Base-by-base conservation (phyloP, 2,113 vertebrate species). In the Heloderma charlesbogerti region DNA sequence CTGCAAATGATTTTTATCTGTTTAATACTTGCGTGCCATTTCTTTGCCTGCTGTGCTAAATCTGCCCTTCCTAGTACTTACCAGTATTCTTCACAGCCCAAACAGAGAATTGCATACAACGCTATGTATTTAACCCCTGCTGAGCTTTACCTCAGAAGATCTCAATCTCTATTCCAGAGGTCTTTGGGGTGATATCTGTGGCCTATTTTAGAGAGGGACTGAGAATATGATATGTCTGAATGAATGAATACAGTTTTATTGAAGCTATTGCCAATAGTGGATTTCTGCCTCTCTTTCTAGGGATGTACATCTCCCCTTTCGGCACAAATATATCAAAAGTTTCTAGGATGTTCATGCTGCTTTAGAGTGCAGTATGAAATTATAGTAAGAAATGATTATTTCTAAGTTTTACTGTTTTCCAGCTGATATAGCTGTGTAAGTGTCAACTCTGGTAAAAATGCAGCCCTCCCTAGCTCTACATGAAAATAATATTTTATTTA, bases 31-130 rank as follows among this genome's bases (percentile, higher is more conserved):
- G 27, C 0, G 0, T 66, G 10, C 40, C n/a, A 43, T 83, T 22
- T 20, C 31, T 82, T 93, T 95, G 94, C 93, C 92, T 95, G 91
- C 94, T 20, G 89, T 71, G 63, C 94, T 86, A 94, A 94, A 92
- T 94, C 93, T 87, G 93, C 93, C 88, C 91, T 72, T 91, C 93
- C 88, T 94, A 89, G 80, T 90, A 92, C 96, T 93, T 51, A 22
- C 87, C 48, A 40, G 74, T 86, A 79, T 93, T 93, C 88, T 95
- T 92, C 93, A 84, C 94, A 67, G 94, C 93, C n/a, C 86, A 91
- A 94, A 94, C 3, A 92, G 93, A 95, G 94, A 93, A 92, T 94
- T 94, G 91, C 95, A 94, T 94, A 93, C 93, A 95, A 91, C 94
- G 93, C 91, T 27, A 88, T 88, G 93, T 77, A 57, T 34, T 74